phyloP scores from a whole-genome alignment of 1,140 invertebrate species.

The Aphidius ervi region DNA sequence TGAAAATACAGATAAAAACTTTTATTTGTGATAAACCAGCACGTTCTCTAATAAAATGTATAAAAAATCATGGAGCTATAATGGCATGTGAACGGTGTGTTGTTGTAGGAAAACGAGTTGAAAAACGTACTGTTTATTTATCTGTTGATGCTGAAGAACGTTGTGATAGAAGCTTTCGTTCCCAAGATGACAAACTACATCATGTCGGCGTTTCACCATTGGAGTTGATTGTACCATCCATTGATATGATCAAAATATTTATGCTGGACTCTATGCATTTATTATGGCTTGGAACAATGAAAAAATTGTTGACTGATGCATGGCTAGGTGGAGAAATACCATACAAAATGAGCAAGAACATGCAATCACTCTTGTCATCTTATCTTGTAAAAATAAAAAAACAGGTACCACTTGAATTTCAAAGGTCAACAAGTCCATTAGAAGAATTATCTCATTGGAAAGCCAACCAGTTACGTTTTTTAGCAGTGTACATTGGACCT shows the following conservation, averaged over 20 bases:
- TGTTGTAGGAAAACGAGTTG: background rate
- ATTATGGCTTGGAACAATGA: constrained; percentile 7
- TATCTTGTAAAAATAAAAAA: background rate
- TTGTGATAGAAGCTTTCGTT: constrained; percentile 1
- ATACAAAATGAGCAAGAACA: no score
- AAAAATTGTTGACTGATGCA: constrained; percentile 8
- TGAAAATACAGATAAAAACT: background rate
- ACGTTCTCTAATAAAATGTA: constrained; percentile 1
- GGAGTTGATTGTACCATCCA: background rate
- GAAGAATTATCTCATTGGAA: constrained; percentile 7
- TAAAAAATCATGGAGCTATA: constrained; percentile 11
- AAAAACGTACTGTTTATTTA: constrained; percentile 1
- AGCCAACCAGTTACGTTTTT: constrained; percentile 8
- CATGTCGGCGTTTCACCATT: constrained; percentile 4
- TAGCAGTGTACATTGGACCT: background rate
- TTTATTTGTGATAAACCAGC: constrained; percentile 19
- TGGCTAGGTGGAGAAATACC: background rate
- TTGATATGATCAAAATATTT: constrained; percentile 4
- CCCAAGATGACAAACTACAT: background rate
- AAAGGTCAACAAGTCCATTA: constrained; percentile 7
- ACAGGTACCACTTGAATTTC: constrained; percentile 14
- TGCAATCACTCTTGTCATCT: background rate
- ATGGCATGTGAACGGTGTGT: constrained; percentile 13
- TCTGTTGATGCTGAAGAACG: background rate
- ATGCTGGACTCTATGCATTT: constrained; percentile 10